Base-by-base conservation (phyloP, 92 coral and sea anemone species). In the Phymanthus crucifer region DNA sequence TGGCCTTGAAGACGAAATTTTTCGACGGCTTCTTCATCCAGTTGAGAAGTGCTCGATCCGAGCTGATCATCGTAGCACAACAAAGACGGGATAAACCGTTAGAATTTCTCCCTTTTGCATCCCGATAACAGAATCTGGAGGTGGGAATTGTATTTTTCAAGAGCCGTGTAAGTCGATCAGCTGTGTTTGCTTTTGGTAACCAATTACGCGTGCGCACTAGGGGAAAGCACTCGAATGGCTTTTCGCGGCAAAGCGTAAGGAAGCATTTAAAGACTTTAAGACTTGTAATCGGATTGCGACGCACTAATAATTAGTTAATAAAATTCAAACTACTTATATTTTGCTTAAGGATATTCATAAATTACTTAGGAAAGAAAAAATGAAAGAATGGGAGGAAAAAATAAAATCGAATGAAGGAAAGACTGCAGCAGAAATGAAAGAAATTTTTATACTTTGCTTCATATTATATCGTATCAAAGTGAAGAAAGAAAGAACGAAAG, bases 1-100 rank as follows among this genome's bases (percentile, higher is more conserved):
- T 93, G 89, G 92, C 92, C 65, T 82, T 89, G 79, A 90, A 90
- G 46, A 90, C 97, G 16, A 87, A 69, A 48, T 75, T 82, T 33
- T 83, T 81, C 67, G 97, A 87, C 33, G 87, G 91, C 32, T 80
- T 90, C 80, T 78, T 86, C 97, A 93, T 93, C 87, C 91, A 71
- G 52, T 24, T 45, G 1, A 78, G 14, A 50, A 57, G 34, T 31
- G 36, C 68, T 27, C 17, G 34, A 57, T 52, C 46, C 35, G 12
- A 19, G 17, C 66, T 27, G 45, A 26, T 73, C 3, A 11, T 48
- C 13, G 33, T 27, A 46, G 21, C 3, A 50, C 9, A 6, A 23
- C 36, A 0, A 19, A 13, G n/a, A n/a, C n/a, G 23, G 1, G 5
- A 21, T 13, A 0, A 38, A 6, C 32, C 36, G 1, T 45, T 24